These are phyloP conservation scores for Chrysaora quinquecirrha DNA, from an alignment of 30 jellyfish, hydroid and myxozoan genomes.

Conservation along the genomic window DNA sequence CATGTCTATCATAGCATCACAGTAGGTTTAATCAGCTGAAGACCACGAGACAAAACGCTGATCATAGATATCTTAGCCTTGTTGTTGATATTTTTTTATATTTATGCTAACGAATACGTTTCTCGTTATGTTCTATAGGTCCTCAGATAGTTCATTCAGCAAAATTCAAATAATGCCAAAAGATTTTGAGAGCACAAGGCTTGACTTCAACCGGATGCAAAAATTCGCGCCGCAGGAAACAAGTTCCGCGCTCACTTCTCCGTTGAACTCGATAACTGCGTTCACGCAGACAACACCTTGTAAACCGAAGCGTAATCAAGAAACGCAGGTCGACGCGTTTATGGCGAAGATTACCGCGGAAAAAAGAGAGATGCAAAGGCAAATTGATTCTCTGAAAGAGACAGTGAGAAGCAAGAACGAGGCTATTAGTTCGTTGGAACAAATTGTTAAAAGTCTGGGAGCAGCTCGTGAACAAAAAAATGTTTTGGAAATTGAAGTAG, in stretches of 20 bases:
- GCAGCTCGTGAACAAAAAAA: neutral
- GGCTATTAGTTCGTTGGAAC: constrained; percentile 2
- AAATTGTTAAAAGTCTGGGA: neutral
- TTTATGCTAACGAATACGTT: too few species aligned
- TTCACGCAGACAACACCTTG: constrained; percentile 69
- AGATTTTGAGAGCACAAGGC: constrained; percentile 24
- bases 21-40: too few species aligned
- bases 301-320: constrained; percentile 9
- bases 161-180: neutral
- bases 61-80: too few species aligned
- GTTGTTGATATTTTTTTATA: too few species aligned
- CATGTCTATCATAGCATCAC: too few species aligned
- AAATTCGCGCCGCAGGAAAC: constrained; percentile 66
- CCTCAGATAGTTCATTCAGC: constrained; percentile 16
- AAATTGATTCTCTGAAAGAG: neutral
- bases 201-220: constrained; percentile 49
- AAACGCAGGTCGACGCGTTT: constrained; percentile 56
- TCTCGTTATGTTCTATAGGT: too few species aligned
- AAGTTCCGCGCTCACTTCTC: constrained; percentile 52
- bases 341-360: constrained; percentile 32
- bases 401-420: constrained; percentile 13
- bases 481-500: constrained; percentile 22
- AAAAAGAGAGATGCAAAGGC: constrained; percentile 21
- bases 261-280: constrained; percentile 19
- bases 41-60: too few species aligned